phyloP scores from a whole-genome alignment of 2,797 vertebrate genomes.

The Graptemys geographica region DNA sequence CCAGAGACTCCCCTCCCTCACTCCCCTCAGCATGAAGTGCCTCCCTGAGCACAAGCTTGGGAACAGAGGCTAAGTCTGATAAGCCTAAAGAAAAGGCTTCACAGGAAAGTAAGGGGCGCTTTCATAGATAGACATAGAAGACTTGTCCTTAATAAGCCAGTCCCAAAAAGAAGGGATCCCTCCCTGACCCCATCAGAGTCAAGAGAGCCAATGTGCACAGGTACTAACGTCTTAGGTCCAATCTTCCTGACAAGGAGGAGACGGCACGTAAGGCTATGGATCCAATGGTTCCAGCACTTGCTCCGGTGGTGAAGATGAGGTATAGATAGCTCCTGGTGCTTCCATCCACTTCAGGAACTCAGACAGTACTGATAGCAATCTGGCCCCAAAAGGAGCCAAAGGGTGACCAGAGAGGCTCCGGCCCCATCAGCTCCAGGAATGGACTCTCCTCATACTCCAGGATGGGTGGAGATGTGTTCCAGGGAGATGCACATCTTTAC shows the following conservation, averaged over 20 bases:
- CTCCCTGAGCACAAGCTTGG: background rate
- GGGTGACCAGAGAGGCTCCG: background rate
- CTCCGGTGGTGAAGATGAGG: background rate
- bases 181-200: too few species aligned
- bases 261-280: background rate
- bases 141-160: too few species aligned
- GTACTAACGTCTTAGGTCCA: background rate
- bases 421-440: background rate
- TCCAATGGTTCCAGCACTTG: background rate
- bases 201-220: too few species aligned
- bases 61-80: background rate
- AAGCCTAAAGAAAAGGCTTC: background rate
- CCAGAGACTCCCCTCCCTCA: background rate
- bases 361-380: background rate
- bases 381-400: background rate
- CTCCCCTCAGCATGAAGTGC: too few species aligned
- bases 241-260: background rate
- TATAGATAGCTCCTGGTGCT: background rate
- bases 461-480: background rate
- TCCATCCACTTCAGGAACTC: background rate
- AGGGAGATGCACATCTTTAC: background rate
- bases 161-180: too few species aligned
- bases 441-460: background rate
- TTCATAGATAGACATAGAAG: too few species aligned
- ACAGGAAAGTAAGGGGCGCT: too few species aligned